Evolutionary conservation across 2,113 vertebrate genomes (phyloP).

Genomic region (Motacilla alba): DNA sequence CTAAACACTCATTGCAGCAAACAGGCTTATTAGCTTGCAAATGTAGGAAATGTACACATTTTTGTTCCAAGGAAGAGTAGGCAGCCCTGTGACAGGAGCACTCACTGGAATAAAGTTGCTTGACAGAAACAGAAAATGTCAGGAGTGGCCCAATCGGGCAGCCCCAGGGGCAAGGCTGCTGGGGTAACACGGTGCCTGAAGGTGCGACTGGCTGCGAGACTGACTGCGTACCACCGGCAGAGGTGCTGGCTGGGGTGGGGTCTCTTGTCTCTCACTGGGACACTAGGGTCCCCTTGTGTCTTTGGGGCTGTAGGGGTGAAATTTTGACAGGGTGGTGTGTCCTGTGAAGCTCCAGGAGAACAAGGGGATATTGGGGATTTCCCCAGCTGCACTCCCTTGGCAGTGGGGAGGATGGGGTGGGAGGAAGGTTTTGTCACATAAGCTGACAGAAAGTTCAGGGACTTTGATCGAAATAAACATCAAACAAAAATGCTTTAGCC

Average conservation of each 20-base stretch:
- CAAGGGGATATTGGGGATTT: background rate
- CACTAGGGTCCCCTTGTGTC: accelerated
- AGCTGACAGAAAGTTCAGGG: background rate
- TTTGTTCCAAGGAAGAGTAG: background rate
- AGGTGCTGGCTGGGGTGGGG: accelerated
- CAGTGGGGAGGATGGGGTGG: accelerated
- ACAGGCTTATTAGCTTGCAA: background rate
- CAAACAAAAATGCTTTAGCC: background rate
- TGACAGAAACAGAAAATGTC: background rate
- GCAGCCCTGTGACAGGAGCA: background rate
- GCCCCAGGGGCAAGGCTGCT: accelerated
- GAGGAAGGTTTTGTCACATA: background rate
- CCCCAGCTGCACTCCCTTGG: background rate
- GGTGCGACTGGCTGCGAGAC: accelerated
- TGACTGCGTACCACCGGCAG: accelerated
- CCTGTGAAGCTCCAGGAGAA: background rate
- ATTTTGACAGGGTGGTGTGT: background rate
- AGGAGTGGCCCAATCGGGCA: background rate
- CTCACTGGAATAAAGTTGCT: background rate
- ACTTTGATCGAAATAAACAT: background rate
- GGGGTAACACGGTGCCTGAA: accelerated
- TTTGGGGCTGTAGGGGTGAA: background rate
- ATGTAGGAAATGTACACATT: background rate
- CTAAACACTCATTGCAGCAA: background rate
- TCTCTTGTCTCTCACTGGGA: background rate